These are phyloP conservation scores for Thalassoma bifasciatum DNA, from an alignment of 2,113 vertebrate genomes.

Conservation along the genomic window DNA sequence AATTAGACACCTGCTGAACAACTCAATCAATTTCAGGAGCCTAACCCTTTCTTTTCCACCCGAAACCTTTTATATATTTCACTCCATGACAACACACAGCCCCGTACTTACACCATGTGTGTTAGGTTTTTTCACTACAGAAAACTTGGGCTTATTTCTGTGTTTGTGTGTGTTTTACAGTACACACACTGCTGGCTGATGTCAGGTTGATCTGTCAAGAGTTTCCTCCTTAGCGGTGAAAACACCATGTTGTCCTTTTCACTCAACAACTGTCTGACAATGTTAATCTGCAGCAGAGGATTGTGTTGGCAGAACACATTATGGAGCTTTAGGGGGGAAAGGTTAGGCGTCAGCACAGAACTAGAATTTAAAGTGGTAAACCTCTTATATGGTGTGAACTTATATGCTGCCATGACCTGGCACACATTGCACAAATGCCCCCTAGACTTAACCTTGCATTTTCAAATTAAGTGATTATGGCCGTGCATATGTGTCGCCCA, in stretches of 20 bases:
- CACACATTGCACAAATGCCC: constrained; percentile 50
- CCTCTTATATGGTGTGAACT: constrained; percentile 68
- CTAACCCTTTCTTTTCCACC: constrained; percentile 13
- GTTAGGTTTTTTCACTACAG: neutral
- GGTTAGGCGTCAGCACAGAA: constrained; percentile 68
- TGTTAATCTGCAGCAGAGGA: constrained; percentile 56
- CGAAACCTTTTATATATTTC: neutral
- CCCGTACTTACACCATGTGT: neutral
- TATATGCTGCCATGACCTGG: too few relatives aligned
- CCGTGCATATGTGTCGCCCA: constrained; percentile 32
- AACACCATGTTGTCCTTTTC: constrained; percentile 54
- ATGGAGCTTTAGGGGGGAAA: constrained; percentile 66
- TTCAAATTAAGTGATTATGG: constrained; percentile 65
- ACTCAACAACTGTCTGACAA: constrained; percentile 51
- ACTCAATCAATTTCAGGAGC: constrained; percentile 35
- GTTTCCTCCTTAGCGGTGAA: constrained; percentile 23
- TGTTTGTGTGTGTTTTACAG: neutral
- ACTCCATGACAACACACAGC: neutral
- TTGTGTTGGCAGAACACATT: constrained; percentile 69
- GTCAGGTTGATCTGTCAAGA: constrained; percentile 42
- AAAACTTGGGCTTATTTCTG: constrained; percentile 10
- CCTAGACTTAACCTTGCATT: constrained; percentile 60
- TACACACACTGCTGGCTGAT: constrained; percentile 11
- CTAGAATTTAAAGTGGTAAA: constrained; percentile 72
- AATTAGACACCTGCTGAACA: constrained; percentile 71